Evolutionary conservation across 1,140 invertebrate genomes (phyloP).

Genomic region (Pteromalus puparum): DNA sequence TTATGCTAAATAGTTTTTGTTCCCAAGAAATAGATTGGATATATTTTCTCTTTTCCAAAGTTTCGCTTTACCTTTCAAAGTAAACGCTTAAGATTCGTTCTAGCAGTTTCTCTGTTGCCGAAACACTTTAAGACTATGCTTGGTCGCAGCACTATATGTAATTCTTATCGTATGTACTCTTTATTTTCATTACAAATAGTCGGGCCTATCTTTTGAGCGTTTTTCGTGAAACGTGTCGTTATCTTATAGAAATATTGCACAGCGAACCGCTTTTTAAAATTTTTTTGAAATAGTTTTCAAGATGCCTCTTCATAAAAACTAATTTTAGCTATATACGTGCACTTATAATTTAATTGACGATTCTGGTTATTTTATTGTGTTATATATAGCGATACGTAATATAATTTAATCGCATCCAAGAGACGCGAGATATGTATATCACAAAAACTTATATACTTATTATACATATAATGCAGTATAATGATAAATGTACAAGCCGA

Average conservation of each 20-base stretch:
- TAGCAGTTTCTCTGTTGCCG: background rate
- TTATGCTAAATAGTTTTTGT: background rate
- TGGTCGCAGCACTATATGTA: background rate
- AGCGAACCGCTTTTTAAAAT: background rate
- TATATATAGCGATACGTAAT: no score
- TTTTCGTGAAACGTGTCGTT: no score
- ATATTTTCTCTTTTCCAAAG: background rate
- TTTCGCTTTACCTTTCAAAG: background rate
- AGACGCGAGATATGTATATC: no score
- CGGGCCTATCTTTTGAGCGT: no score
- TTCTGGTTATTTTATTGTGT: no score
- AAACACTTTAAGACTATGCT: background rate
- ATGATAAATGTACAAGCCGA: no score
- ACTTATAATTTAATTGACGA: no score
- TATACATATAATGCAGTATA: no score
- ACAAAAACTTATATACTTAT: no score
- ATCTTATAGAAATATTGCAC: background rate
- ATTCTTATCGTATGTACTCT: background rate
- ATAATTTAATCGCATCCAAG: no score
- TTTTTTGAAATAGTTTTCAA: background rate
- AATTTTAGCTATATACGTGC: no score
- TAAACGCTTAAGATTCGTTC: background rate
- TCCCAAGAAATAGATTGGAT: background rate
- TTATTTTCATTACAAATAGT: background rate
- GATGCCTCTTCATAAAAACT: no score